phyloP scores from a whole-genome alignment of 2,113 vertebrate genomes.

The Haliaeetus leucogaster region DNA sequence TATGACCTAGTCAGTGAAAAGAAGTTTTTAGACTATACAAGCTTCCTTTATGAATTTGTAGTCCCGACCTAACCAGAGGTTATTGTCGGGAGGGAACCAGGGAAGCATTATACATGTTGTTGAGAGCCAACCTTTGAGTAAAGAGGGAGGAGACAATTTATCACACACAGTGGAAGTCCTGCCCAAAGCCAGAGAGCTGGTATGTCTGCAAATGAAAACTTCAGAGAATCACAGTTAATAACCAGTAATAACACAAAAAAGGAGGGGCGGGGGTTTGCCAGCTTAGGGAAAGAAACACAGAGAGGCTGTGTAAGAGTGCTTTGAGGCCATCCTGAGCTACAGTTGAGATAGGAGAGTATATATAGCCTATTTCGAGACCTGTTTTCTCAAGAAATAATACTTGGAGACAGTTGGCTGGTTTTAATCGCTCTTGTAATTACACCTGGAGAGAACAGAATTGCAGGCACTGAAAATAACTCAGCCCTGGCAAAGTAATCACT shows the following conservation, averaged over 20 bases:
- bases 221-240: background rate
- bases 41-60: background rate
- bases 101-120: background rate
- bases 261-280: background rate
- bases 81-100: background rate
- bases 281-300: background rate
- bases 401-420: conserved; percentile 29
- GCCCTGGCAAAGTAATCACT: conserved; percentile 34
- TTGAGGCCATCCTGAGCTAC: background rate
- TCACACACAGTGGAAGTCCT: background rate
- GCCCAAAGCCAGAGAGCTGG: background rate
- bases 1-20: background rate
- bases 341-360: background rate
- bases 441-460: conserved; percentile 47
- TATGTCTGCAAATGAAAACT: background rate
- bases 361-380: background rate
- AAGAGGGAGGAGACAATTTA: background rate
- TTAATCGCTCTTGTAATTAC: conserved; percentile 52
- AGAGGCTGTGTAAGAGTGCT: background rate
- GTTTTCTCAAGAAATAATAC: conserved; percentile 36
- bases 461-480: conserved; percentile 30
- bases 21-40: background rate
- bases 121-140: background rate
- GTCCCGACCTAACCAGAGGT: background rate
- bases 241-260: background rate